A percentile compares a stretch with the other conserved stretches of the same genome.
These are phyloP conservation scores for Myotis findleyi DNA, from an alignment of 2,797 vertebrate species.

Conservation along the genomic window DNA sequence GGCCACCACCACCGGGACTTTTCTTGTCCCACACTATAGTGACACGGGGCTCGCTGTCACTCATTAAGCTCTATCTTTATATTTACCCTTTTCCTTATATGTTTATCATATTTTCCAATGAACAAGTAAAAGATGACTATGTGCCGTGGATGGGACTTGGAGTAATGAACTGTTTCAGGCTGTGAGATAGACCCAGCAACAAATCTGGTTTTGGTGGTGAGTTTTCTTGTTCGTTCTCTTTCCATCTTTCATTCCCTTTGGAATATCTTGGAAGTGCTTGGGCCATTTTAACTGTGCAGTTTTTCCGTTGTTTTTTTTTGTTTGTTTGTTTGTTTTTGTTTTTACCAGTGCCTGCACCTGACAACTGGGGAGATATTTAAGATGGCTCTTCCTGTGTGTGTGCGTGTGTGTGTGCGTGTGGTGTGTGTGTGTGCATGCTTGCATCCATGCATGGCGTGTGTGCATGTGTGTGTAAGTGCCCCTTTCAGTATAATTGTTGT, in stretches of 20 bases:
- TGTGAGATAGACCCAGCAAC: not conserved
- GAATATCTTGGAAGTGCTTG: slow-evolving; percentile 19
- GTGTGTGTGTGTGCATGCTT: not conserved
- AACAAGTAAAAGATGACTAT: not conserved
- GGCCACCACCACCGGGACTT: accelerated
- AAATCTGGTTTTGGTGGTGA: slow-evolving; percentile 40
- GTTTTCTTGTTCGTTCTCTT: slow-evolving; percentile 41
- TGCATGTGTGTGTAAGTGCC: not conserved
- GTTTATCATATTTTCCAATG: not conserved
- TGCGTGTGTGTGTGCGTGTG: not conserved
- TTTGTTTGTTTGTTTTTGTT: accelerated
- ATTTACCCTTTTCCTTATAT: not conserved
- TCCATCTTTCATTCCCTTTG: not conserved
- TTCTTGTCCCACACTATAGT: not conserved
- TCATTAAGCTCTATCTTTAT: not conserved
- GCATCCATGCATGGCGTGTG: too few species aligned
- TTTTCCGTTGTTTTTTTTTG: not conserved
- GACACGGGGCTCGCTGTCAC: not conserved
- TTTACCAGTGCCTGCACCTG: not conserved
- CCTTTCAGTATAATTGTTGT: not conserved
- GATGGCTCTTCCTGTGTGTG: not conserved
- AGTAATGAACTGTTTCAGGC: not conserved
- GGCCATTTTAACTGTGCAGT: not conserved
- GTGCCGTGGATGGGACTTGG: not conserved
- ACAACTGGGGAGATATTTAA: not conserved